These are phyloP conservation scores for Setipinna tenuifilis DNA, from an alignment of 2,797 vertebrate species.

Conservation along the genomic window DNA sequence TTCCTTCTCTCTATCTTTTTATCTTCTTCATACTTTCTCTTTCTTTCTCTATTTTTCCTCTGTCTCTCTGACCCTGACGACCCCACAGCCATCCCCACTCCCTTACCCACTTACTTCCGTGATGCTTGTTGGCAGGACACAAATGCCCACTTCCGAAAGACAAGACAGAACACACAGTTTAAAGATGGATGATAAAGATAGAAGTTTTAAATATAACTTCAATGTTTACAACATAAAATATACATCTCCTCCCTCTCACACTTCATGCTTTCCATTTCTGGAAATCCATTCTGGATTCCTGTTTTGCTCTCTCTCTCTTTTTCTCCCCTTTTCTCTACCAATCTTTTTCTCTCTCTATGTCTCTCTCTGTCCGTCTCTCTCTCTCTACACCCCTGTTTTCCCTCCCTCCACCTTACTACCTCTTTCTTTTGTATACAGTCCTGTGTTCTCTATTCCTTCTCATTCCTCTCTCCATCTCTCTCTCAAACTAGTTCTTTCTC, in stretches of 20 bases:
- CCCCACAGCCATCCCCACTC: neutral
- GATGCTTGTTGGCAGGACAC: neutral
- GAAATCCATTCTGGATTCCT: too few species aligned
- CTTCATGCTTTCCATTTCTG: too few species aligned
- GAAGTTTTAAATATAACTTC: neutral
- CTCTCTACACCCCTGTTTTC: neutral
- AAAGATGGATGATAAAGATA: neutral
- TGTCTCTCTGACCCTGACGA: neutral
- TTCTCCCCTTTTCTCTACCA: neutral
- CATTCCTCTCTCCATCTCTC: too few species aligned
- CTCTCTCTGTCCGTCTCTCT: neutral
- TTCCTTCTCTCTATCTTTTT: too few species aligned
- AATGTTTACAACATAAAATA: constrained; percentile 18
- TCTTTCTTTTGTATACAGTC: too few species aligned
- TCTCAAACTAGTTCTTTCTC: too few species aligned
- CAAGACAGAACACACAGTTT: neutral
- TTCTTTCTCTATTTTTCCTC: neutral
- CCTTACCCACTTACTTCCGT: neutral
- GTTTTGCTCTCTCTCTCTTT: neutral
- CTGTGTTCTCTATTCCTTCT: too few species aligned
- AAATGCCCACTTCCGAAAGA: neutral
- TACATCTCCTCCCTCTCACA: neutral
- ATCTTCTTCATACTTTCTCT: too few species aligned
- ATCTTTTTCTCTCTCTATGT: constrained; percentile 27
- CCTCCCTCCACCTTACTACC: too few species aligned